Conservation (phyloP, 2,888 invertebrate genomes). For the Opisthograptis luteolata region DNA sequence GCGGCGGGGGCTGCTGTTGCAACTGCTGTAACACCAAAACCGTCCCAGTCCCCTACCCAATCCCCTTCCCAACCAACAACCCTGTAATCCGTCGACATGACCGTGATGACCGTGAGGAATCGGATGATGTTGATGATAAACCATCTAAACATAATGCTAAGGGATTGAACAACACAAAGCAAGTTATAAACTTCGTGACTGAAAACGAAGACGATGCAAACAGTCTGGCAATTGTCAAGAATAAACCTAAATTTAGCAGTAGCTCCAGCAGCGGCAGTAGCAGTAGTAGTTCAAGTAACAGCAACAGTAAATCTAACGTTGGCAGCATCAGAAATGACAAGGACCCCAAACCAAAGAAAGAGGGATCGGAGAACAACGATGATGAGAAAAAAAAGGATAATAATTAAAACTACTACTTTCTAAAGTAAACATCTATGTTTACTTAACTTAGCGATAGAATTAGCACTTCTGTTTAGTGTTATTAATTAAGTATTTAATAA, state of each 20-base stretch:
- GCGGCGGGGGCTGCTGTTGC: constrained; percentile 44
- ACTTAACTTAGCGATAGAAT: background rate
- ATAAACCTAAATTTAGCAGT: background rate
- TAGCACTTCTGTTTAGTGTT: no score
- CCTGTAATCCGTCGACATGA: constrained; percentile 45
- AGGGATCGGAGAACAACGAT: background rate
- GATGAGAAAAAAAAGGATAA: background rate
- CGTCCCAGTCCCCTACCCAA: constrained; percentile 63
- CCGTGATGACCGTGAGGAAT: constrained; percentile 23
- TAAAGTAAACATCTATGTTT: no score
- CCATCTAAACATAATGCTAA: background rate
- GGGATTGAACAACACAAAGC: constrained; percentile 10
- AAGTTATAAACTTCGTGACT: constrained; percentile 36
- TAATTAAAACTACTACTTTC: no score
- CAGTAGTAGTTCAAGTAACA: constrained; percentile 2
- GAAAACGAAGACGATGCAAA: constrained; percentile 23
- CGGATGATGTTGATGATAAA: constrained; percentile 23
- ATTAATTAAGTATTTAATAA: background rate
- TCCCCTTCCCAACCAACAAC: constrained; percentile 59
- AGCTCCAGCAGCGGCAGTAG: constrained; percentile 11
- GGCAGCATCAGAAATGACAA: background rate
- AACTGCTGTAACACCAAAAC: constrained; percentile 44
- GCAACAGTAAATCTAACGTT: background rate
- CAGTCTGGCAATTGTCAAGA: constrained; percentile 1
- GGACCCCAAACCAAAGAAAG: background rate